Evolutionary conservation across 2,888 invertebrate genomes (phyloP).

Genomic region (Ormyrus labotus): DNA sequence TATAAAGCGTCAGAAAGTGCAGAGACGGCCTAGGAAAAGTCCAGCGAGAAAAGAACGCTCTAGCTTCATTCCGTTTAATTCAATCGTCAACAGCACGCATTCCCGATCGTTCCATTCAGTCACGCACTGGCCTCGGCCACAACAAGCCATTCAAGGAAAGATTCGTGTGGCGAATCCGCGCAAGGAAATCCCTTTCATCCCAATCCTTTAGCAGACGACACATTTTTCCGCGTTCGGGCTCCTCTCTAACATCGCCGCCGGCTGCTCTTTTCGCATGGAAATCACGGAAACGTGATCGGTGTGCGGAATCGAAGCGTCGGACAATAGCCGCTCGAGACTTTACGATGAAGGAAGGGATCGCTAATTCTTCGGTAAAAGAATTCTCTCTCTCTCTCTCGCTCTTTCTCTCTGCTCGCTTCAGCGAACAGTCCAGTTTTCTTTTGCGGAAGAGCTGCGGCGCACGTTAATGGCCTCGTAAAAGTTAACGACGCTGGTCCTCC

Average conservation of each 20-base stretch:
- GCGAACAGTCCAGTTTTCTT: conserved; percentile 65
- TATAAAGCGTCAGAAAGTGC: no score
- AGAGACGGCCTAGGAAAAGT: no score
- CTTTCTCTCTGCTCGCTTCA: not conserved
- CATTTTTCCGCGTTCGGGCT: not conserved
- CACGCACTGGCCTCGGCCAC: no score
- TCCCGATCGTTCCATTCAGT: no score
- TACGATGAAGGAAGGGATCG: conserved; percentile 39
- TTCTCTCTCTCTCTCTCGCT: not conserved
- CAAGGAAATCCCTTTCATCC: conserved; percentile 16
- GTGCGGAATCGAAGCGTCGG: conserved; percentile 46
- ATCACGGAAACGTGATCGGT: conserved; percentile 55
- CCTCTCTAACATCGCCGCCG: not conserved
- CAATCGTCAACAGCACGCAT: no score
- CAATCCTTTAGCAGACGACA: not conserved
- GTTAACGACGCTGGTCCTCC: conserved; percentile 75
- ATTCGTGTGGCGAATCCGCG: not conserved
- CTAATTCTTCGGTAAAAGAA: conserved; percentile 49
- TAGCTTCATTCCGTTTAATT: no score
- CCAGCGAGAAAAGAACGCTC: no score
- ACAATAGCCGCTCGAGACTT: conserved; percentile 46
- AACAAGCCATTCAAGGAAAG: no score
- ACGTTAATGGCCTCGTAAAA: conserved; percentile 75
- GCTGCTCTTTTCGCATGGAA: conserved; percentile 58
- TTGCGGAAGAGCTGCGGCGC: conserved; percentile 66